Conservation (phyloP, 1,140 invertebrate genomes). For the Holotrichia oblita region DNA sequence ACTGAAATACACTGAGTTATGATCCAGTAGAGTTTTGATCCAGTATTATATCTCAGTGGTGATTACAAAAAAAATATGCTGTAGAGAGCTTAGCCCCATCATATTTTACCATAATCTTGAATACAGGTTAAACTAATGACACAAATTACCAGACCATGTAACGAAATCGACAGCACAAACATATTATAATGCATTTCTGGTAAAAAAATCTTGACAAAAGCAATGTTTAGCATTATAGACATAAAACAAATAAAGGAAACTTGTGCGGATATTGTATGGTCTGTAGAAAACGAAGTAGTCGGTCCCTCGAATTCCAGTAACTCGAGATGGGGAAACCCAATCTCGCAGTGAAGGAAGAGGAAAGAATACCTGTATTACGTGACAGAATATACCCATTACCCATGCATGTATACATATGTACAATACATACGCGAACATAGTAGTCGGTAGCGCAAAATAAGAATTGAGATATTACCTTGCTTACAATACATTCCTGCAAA, state of each 20-base stretch:
- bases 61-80: no score
- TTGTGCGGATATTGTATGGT: neutral
- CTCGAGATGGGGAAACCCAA: constrained; percentile 15
- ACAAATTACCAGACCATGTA: neutral
- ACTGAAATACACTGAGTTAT: no score
- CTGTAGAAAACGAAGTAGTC: neutral
- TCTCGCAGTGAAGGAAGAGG: neutral
- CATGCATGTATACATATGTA: no score
- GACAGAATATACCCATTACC: neutral
- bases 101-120: no score
- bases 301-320: neutral
- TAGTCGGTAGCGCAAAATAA: no score
- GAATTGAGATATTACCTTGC: no score
- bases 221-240: neutral
- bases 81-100: no score
- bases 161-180: neutral
- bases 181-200: neutral
- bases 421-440: no score
- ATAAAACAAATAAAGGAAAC: neutral
- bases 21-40: no score
- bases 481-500: no score
- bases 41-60: no score
- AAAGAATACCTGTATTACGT: neutral
- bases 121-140: neutral
- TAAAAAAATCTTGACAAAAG: neutral